A percentile compares a stretch with the other conserved stretches of the same genome.
phyloP scores from a whole-genome alignment of 2,888 invertebrate genomes.

The Heliconius hortense region DNA sequence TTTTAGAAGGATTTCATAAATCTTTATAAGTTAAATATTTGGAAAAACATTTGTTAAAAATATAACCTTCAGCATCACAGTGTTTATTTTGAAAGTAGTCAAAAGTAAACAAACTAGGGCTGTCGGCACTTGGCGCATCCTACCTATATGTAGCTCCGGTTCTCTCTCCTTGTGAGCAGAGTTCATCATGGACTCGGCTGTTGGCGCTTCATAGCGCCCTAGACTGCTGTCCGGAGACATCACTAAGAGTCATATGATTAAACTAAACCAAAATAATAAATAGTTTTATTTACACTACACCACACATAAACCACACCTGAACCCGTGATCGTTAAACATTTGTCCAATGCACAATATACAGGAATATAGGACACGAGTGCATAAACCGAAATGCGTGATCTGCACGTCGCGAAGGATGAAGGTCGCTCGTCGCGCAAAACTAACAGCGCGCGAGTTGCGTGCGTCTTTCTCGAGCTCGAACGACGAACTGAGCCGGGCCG shows the following conservation, averaged over 20 bases:
- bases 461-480: slow-evolving; percentile 81
- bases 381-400: slow-evolving; percentile 62
- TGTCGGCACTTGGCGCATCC: slow-evolving; percentile 33
- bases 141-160: slow-evolving; percentile 89
- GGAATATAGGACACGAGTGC: slow-evolving; percentile 73
- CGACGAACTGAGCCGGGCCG: slow-evolving; percentile 78
- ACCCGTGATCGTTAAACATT: slow-evolving; percentile 53
- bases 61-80: background rate
- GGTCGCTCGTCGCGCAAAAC: slow-evolving; percentile 65
- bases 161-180: slow-evolving; percentile 80
- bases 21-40: too few species aligned
- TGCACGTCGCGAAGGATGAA: slow-evolving; percentile 75
- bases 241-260: slow-evolving; percentile 77
- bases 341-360: slow-evolving; percentile 60
- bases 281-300: slow-evolving; percentile 70
- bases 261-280: slow-evolving; percentile 57
- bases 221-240: slow-evolving; percentile 86
- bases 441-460: slow-evolving; percentile 71
- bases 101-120: slow-evolving; percentile 40
- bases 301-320: slow-evolving; percentile 74
- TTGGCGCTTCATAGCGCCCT: slow-evolving; percentile 79
- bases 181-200: slow-evolving; percentile 77
- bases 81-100: slow-evolving; percentile 5
- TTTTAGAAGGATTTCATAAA: too few species aligned
- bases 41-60: background rate